Base-by-base conservation (phyloP, 2,113 vertebrate genomes). In the Hippocampus barbouri region DNA sequence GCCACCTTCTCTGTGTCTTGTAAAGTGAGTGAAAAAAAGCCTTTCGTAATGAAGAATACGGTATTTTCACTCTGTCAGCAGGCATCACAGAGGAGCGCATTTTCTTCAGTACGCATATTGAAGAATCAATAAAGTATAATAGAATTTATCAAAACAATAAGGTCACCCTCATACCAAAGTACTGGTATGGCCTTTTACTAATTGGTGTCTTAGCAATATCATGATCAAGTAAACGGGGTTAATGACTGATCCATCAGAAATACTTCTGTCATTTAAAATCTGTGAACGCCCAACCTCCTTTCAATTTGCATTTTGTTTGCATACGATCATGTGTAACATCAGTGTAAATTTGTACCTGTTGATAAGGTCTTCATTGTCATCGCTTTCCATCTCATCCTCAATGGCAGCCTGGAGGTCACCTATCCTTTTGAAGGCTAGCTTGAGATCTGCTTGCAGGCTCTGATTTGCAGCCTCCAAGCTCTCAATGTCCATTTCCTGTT, bases 301-400 rank as follows among this genome's bases (percentile, higher is more conserved):
- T 45, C 38, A 0, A n/a, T 23, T 45, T 43, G 2, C 30, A 8
- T 43, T 43, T 41, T 45, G 41, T 66, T 66, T 45, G n/a, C 41
- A 15, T 16, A 63, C 5, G 11, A 63, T 3, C 8, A 21, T 38
- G 60, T 56, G 51, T 21, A 2, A 53, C 49, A 18, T 23, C 15
- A 30, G 27, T 21, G 21, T 5, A 34, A 8, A 18, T 34, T 2
- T 60, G 20, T 88, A 99, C 97, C 96, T 98, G 92, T 98, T 98
- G 83, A 99, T 97, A 60, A 98, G 94, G 65, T 98, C 96, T 83
- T 99, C 97, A 0, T 99, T 98, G 85, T 97, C 96, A 0, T 99
- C 97, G 0, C 97, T 99, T 85, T 98, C 97, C 97, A 99, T 98
- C 87, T 99, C 97, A 0, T 99, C 97, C 86, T 99, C 97, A 0